Evolutionary conservation across 2,797 vertebrate species (phyloP).

Genomic region (Propithecus deckenii): DNA sequence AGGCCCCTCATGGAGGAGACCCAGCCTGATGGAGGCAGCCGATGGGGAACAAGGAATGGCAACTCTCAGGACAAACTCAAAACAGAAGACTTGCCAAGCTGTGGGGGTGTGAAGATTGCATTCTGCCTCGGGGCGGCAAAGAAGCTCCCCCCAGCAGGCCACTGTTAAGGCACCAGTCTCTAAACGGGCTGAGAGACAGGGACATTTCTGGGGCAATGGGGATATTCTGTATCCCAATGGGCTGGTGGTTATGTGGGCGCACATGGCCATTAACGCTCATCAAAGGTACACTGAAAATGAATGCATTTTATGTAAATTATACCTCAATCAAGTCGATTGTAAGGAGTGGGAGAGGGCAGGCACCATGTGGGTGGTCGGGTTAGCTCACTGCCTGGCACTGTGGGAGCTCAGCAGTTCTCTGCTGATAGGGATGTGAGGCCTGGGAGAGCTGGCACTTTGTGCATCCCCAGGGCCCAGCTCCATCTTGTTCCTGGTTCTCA

Average conservation of each 20-base stretch:
- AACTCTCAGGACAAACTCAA: neutral
- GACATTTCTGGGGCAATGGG: neutral
- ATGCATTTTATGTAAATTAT: neutral
- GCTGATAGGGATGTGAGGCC: neutral
- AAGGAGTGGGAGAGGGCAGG: no score
- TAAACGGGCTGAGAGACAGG: neutral
- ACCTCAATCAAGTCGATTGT: neutral
- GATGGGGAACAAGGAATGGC: neutral
- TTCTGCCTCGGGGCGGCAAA: neutral
- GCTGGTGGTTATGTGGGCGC: fast-evolving
- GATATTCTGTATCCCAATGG: neutral
- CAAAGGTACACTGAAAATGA: neutral
- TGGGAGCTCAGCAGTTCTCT: neutral
- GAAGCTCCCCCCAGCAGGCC: neutral
- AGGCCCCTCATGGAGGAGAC: neutral
- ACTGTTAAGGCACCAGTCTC: neutral
- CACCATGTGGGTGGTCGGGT: fast-evolving
- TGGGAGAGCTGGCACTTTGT: neutral
- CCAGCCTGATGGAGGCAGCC: neutral
- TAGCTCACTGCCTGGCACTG: neutral
- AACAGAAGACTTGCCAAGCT: neutral
- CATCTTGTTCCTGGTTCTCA: neutral
- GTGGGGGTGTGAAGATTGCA: neutral
- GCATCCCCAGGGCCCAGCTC: neutral
- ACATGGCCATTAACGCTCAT: neutral